A percentile compares a stretch with the other conserved stretches of the same genome.
Conservation (phyloP, 2,888 invertebrate species). For the Nomada hirtipes region DNA sequence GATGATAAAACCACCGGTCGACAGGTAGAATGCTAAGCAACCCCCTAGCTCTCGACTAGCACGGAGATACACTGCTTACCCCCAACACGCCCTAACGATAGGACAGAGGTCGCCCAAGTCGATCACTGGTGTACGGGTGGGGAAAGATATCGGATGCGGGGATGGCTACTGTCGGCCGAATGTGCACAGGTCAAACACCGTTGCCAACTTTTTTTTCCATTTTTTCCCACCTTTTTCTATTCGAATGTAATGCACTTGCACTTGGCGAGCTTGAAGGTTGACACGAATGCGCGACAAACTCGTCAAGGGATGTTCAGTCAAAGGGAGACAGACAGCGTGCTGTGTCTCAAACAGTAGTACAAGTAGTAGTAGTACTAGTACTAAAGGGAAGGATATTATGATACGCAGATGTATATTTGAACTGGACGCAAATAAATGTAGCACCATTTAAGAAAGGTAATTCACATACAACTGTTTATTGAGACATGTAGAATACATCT, state of each 20-base stretch:
- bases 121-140: neutral
- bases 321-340: no score
- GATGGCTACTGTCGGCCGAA: no score
- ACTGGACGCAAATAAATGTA: conserved; percentile 62
- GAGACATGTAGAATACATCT: conserved; percentile 86
- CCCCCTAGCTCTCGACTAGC: conserved; percentile 3
- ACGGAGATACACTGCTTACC: conserved; percentile 42
- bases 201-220: no score
- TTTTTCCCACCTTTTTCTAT: no score
- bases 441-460: conserved; percentile 84
- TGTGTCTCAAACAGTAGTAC: no score
- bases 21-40: neutral
- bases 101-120: conserved; percentile 63
- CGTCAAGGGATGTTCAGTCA: no score
- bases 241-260: no score
- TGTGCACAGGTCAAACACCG: no score
- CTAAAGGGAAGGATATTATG: neutral
- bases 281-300: no score
- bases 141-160: neutral
- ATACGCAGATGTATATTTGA: neutral
- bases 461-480: conserved; percentile 89
- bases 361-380: no score
- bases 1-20: neutral
- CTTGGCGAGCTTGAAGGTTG: no score
- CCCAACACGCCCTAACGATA: conserved; percentile 74